Evolutionary conservation across 2,113 vertebrate species (phyloP).

Genomic region (Colossoma macropomum): DNA sequence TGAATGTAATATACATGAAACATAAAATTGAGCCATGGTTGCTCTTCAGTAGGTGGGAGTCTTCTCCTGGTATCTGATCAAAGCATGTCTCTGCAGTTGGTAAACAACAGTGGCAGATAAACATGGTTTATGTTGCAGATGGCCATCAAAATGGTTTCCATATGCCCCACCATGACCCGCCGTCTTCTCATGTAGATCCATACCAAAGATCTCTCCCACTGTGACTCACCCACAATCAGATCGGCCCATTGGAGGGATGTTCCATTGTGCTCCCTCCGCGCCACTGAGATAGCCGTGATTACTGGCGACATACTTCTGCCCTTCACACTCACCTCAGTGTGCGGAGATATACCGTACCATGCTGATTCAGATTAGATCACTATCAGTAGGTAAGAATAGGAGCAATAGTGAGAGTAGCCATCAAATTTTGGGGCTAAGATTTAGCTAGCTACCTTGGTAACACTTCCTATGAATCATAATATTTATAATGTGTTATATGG

Average conservation of each 20-base stretch:
- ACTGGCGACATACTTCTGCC: constrained; percentile 5
- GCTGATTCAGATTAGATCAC: constrained; percentile 17
- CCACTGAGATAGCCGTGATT: constrained; percentile 33
- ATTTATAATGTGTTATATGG: neutral
- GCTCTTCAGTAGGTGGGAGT: constrained; percentile 6
- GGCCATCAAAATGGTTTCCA: constrained; percentile 53
- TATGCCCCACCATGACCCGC: constrained; percentile 32
- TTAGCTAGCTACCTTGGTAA: neutral
- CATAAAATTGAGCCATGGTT: constrained; percentile 14
- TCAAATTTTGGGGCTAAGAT: neutral
- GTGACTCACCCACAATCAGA: constrained; percentile 27
- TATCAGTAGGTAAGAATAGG: neutral
- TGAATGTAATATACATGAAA: neutral
- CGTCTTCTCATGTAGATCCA: constrained; percentile 31
- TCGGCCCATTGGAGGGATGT: neutral
- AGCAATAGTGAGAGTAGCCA: neutral
- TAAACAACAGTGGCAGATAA: constrained; percentile 56
- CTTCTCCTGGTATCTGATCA: constrained; percentile 49
- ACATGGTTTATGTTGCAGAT: constrained; percentile 44
- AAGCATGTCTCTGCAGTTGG: constrained; percentile 37
- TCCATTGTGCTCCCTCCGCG: neutral
- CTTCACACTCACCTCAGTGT: constrained; percentile 20
- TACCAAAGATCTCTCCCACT: constrained; percentile 44
- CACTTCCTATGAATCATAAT: neutral
- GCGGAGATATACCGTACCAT: neutral